Base-by-base conservation (phyloP, 2,797 vertebrate genomes). In the Clarias pachynema region DNA sequence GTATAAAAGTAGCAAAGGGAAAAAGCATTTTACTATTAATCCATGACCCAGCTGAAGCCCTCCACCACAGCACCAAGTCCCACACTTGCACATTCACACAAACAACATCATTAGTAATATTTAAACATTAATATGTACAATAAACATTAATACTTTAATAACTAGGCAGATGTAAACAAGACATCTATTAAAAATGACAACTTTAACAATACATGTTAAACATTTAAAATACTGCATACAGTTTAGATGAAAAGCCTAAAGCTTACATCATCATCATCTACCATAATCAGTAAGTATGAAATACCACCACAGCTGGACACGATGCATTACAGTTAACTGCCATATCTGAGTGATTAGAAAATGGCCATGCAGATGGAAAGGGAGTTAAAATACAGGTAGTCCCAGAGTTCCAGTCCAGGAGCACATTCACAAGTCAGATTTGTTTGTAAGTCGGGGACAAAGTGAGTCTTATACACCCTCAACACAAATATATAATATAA, bases 1-100 rank as follows among this genome's bases (percentile, higher is more conserved):
- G n/a, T 66, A 56, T 65, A 29, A 83, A 83, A 57, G 31, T 37
- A 78, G 44, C 34, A 24, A 59, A 20, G 56, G 34, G 10, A 6
- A 63, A 12, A 16, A n/a, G 34, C 22, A 74, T 75, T 49, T 44
- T 69, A n/a, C 18, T 84, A 69, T 66, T 37, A 70, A 78, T 56
- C 31, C 31, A 83, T 74, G 68, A 80, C 69, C n/a, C 68, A 88
- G 80, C 70, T 66, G 62, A 90, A 80, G n/a, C 82, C 73, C 88
- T 84, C 84, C 90, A 90, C 89, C 91, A 90, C 89, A 91, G 82
- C 90, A 93, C 90, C 91, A 89, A 91, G 81, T 88, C 90, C 89
- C 93, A 91, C 91, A 90, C 92, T 92, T 92, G 40, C 88, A 91
- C 93, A 94, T 89, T 92, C 94, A 93, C 87, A 92, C 92, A 91